Evolutionary conservation across 2,888 invertebrate genomes (phyloP).

Genomic region (Oasisia sp.): DNA sequence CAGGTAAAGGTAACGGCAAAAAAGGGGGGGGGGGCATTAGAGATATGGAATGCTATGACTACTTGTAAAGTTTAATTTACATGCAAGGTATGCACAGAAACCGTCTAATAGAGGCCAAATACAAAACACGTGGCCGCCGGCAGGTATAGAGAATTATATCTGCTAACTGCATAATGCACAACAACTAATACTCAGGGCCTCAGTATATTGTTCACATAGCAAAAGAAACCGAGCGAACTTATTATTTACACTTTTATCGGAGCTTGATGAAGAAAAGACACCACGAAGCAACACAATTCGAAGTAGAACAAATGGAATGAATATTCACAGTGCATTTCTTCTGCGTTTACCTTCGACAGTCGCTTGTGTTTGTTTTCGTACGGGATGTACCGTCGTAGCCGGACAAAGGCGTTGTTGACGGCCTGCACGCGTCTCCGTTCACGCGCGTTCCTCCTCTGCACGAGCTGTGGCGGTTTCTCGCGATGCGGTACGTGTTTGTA

Average conservation of each 20-base stretch:
- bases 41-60: not conserved
- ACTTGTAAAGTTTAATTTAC: not conserved
- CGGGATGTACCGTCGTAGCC: slow-evolving; percentile 72
- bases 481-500: slow-evolving; percentile 65
- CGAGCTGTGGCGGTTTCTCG: slow-evolving; percentile 72
- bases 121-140: not conserved
- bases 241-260: not conserved
- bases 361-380: slow-evolving; percentile 68
- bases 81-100: not conserved
- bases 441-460: slow-evolving; percentile 73
- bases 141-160: not conserved
- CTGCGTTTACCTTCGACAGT: slow-evolving; percentile 71
- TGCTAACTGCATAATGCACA: not conserved
- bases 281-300: not conserved
- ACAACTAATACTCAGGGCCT: not conserved
- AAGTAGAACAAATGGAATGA: not conserved
- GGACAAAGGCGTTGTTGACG: slow-evolving; percentile 73
- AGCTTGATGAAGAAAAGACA: not conserved
- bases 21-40: no score
- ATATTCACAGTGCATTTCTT: not conserved
- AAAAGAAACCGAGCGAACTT: not conserved
- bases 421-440: slow-evolving; percentile 75
- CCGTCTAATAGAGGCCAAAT: not conserved
- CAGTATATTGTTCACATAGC: not conserved
- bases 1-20: no score